Percentiles rank a stretch among this genome's conserved stretches.
These are phyloP conservation scores for Pipistrellus pygmaeus DNA, from an alignment of 2,797 vertebrate genomes.

Conservation along the genomic window DNA sequence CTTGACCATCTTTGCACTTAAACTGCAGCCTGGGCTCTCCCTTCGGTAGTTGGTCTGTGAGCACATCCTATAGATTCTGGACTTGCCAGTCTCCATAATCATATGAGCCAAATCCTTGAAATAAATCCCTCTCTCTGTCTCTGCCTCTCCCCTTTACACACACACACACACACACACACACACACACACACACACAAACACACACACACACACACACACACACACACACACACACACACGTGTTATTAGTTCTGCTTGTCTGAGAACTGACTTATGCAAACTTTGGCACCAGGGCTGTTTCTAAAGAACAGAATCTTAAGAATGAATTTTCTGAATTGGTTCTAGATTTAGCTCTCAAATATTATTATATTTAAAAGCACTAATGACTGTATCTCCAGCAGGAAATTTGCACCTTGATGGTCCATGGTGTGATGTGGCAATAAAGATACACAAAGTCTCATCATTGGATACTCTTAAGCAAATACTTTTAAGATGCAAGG, in stretches of 20 bases:
- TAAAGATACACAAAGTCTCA: not conserved
- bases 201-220: not conserved
- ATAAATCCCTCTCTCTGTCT: not conserved
- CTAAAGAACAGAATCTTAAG: not conserved
- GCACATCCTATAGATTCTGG: not conserved
- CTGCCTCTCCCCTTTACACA: not conserved
- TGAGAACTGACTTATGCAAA: not conserved
- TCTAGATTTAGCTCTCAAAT: not conserved
- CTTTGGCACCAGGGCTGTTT: not conserved
- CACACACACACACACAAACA: too few species aligned
- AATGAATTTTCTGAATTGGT: not conserved
- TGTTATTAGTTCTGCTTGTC: not conserved
- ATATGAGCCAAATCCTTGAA: not conserved
- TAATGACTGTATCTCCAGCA: not conserved
- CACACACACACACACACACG: not conserved
- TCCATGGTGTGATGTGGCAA: not conserved
- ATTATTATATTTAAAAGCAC: not conserved
- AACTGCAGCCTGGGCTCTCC: not conserved
- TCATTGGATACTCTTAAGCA: not conserved
- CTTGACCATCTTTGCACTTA: not conserved
- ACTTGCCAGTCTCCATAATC: not conserved
- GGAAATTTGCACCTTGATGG: not conserved
- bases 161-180: too few species aligned
- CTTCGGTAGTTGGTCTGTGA: not conserved
- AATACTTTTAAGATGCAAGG: not conserved